These are phyloP conservation scores for Smutsia gigantea DNA, from an alignment of 2,797 vertebrate species.

Conservation along the genomic window DNA sequence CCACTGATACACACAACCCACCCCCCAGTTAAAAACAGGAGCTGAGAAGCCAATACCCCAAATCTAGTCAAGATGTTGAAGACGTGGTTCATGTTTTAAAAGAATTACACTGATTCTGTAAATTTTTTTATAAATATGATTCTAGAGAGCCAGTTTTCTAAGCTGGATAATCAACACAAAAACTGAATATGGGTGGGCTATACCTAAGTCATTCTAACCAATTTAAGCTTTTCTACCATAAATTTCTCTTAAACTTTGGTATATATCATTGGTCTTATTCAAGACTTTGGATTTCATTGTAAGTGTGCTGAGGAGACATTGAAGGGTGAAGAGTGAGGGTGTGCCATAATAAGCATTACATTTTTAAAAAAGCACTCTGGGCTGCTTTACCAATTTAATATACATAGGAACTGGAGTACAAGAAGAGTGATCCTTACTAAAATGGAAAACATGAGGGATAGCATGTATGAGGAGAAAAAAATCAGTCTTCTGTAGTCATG, in stretches of 20 bases:
- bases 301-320: not conserved
- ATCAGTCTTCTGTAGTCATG: not conserved
- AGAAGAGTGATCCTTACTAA: not conserved
- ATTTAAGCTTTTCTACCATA: not conserved
- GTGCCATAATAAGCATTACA: not conserved
- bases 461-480: not conserved
- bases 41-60: not conserved
- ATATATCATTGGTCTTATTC: not conserved
- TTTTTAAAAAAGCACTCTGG: not conserved
- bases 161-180: not conserved
- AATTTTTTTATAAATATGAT: constrained; percentile 5
- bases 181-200: not conserved
- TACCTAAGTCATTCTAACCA: constrained; percentile 1
- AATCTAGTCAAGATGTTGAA: not conserved
- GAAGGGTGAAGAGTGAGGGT: not conserved
- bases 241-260: not conserved
- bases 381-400: not conserved
- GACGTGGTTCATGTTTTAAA: not conserved
- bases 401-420: not conserved
- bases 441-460: not conserved
- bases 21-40: not conserved
- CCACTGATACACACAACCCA: not conserved
- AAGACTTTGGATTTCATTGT: not conserved
- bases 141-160: not conserved
- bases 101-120: not conserved